Percentiles rank a stretch among this genome's conserved stretches.
Evolutionary conservation across 2,113 vertebrate species (phyloP).

Genomic region (Albula goreensis): DNA sequence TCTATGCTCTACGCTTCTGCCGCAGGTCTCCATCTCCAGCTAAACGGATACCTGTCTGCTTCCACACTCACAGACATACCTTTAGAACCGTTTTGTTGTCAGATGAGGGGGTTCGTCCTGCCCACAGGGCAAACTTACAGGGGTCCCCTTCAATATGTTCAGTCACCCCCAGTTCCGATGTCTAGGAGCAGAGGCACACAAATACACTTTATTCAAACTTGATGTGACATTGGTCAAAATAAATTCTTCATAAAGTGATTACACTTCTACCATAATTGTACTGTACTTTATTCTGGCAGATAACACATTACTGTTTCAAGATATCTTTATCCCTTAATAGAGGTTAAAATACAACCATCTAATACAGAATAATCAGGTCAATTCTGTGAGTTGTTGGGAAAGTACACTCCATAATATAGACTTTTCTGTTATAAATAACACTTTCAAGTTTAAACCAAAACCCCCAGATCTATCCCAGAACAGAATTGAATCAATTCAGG

Average conservation of each 20-base stretch:
- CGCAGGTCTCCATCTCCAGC: not conserved
- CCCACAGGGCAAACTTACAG: conserved; percentile 98
- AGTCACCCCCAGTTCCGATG: conserved; percentile 94
- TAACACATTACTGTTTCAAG: too few relatives aligned
- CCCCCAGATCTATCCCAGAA: not conserved
- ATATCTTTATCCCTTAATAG: too few relatives aligned
- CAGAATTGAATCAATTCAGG: not conserved
- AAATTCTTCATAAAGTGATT: not conserved
- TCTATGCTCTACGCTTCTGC: not conserved
- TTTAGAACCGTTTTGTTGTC: conserved; percentile 98
- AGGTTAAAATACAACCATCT: too few relatives aligned
- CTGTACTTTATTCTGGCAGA: too few relatives aligned
- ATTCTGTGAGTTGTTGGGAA: too few relatives aligned
- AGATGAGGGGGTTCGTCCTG: conserved; percentile 93
- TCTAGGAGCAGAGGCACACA: conserved; percentile 70
- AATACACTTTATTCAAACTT: not conserved
- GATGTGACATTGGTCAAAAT: not conserved
- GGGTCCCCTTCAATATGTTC: conserved; percentile 98
- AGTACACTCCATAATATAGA: too few relatives aligned
- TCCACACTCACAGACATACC: conserved; percentile 60
- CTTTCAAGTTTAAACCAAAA: too few relatives aligned
- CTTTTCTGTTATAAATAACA: not conserved
- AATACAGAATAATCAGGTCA: too few relatives aligned
- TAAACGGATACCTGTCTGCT: not conserved
- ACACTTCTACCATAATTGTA: not conserved